Conservation (phyloP, 2,888 invertebrate species). For the Drosophila affinis region DNA sequence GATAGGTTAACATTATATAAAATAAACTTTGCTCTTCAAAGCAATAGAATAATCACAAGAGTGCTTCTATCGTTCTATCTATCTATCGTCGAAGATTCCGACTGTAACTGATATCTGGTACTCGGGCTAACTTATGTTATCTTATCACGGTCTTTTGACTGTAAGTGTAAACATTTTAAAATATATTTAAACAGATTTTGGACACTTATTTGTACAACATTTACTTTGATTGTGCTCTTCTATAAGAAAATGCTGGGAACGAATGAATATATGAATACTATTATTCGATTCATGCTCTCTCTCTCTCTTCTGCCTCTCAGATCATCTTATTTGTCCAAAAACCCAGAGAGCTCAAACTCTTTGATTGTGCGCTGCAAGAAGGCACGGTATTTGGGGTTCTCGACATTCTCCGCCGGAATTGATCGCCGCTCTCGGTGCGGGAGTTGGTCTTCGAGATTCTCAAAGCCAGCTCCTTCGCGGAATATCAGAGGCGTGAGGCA, state of each 20-base stretch:
- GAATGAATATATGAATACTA: conserved; percentile 7
- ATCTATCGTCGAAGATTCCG: background rate
- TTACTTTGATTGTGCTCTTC: background rate
- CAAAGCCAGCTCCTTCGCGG: conserved; percentile 77
- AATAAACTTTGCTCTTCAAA: background rate
- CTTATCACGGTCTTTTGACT: background rate
- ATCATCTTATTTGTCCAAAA: conserved; percentile 72
- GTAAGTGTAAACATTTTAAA: background rate
- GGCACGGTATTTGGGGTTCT: conserved; percentile 81
- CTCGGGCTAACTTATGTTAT: background rate
- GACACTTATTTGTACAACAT: background rate
- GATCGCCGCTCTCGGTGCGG: conserved; percentile 78
- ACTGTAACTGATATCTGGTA: background rate
- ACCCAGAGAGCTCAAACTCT: conserved; percentile 82
- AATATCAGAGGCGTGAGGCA: conserved; percentile 82
- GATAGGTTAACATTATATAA: background rate
- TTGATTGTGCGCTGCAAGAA: conserved; percentile 81
- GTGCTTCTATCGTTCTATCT: background rate
- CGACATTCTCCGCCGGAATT: conserved; percentile 80
- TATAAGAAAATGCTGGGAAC: background rate
- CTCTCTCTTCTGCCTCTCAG: background rate
- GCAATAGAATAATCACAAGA: background rate
- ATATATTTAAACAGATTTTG: background rate
- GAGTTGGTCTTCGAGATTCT: conserved; percentile 76
- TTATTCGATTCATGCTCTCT: conserved; percentile 4